Base-by-base conservation (phyloP, 2,113 vertebrate species). In the Otocyon megalotis region DNA sequence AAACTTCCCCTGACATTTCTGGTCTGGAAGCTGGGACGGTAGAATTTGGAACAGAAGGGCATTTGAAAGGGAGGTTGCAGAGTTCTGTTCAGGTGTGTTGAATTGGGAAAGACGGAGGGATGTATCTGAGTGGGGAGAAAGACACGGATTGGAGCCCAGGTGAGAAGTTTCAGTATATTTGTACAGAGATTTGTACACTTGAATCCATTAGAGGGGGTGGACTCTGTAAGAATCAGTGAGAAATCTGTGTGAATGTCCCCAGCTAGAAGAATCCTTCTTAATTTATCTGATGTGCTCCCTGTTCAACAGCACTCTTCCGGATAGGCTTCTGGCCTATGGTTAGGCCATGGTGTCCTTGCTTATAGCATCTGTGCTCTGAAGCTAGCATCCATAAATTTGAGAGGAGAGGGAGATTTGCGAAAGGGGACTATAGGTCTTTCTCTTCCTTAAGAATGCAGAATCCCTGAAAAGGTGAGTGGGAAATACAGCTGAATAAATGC, bases 401-500 rank as follows among this genome's bases (percentile, higher is more conserved):
- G 32, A 56, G 65, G 88, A 54, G 37, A 88, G 56, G 30, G 67
- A 92, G 16, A 30, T 76, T 71, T 50, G 28, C 30, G 56, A 22
- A 89, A 63, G 24, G 3, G 63, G 16, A 56, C 8, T 65, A 88
- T 67, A 7, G 11, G 63, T 65, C 74, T 92, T 5, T 90, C 24
- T 91, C 48, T 14, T 82, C 0, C 86, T 91, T 94, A 37, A 54
- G 65, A 95, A 88, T 65, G 56, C 80, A 90, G 9, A 54, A 69
- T 56, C 87, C 92, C 65, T 67, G 62, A 80, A 65, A 53, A 67
- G 67, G 76, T 19, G 26, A 11, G 60, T 50, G n/a, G 37, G 53
- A 53, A 76, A 85, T 71, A 50, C 83, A 82, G 62, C 56, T 32
- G 85, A 97, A 97, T 95, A 94, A 94, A 96, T 93, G 35, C 53